Evolutionary conservation across 2,113 vertebrate genomes (phyloP), one percentile per base, ranked within the genome.

Genomic region (Tricholaema leucomelas): DNA sequence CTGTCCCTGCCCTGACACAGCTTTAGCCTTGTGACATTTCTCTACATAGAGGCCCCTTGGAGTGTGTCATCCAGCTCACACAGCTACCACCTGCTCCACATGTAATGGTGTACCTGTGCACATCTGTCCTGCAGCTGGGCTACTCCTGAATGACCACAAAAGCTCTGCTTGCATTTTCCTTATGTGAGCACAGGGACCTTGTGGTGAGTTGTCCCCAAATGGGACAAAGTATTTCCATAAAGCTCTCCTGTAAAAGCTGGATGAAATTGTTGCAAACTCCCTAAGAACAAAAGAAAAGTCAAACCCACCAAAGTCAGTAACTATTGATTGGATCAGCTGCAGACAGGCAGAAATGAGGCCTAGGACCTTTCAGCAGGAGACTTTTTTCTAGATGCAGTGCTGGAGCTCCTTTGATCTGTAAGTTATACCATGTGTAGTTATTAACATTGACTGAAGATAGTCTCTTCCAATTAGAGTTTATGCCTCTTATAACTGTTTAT

Each of bases 1-100:
- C 31, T 88, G 31, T 21, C 15, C 38, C 35, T 65, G 28, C 15
- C 50, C 33, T 46, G 42, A 18, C 10, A 50, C 30, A 66, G 23
- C 15, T 42, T 35, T 38, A 66, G 36, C 14, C 21, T 25, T 10
- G 7, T 59, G 25, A 4, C 1, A 0, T 69, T 81, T 73, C 60
- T 33, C 40, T 30, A 25, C 1, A 1, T 0, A 9, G 1, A 55
- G 72, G 40, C 10, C 9, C 15, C 0, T 0, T 25, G 50, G 35
- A 20, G 27, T 0, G 2, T 0, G 27, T 15, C 18, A 50, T n/a
- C 35, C 38, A 36, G 30, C 48, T 81, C 0, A 2, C 35, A 17
- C 19, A 81, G 63, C 16, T 50, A 36, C n/a, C 36, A 10, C 35
- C 23, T 56, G 48, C 16, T 65, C 28, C 63, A 30, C 15, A 3